Evolutionary conservation across 2,797 vertebrate species (phyloP), one percentile per base, ranked within the genome.

Genomic region (Geotrypetes seraphini): DNA sequence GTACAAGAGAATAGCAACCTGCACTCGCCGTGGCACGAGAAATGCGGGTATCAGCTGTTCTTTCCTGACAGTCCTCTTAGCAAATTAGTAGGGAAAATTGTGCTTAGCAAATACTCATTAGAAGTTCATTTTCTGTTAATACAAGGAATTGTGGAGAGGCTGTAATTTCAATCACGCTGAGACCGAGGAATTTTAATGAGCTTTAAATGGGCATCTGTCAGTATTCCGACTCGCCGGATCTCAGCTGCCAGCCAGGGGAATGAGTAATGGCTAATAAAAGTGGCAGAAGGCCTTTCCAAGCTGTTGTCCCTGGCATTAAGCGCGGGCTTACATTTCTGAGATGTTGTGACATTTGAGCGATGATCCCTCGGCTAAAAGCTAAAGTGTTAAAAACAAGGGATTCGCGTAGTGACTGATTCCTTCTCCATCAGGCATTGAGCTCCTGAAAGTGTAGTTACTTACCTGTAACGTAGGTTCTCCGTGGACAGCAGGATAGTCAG

Each of bases 131-230:
- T 75, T 51, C 60, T 60, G 69, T 73, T 71, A 73, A 73, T 71
- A 62, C 55, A 56, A 62, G 50, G 56, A 70, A 74, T 68, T 63
- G 63, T 57, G 57, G 52, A 50, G 46, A 53, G 60, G 39, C 60
- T 60, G 53, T 64, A 59, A 66, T 59, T 67, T 70, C 62, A 60
- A 63, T 69, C 62, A 75, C n/a, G 36, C 63, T 60, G 54, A 66
- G 60, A 55, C 62, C 47, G 53, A 56, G 50, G 60, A 67, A 74
- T 74, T 73, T 73, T 70, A 74, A 76, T 73, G 69, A 69, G 64
- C 55, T 78, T 66, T 66, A 78, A 78, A 74, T 74, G 70, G 71
- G 66, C 63, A 70, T 71, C 69, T 74, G 72, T 73, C 72, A 70
- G 53, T 60, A 51, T 58, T 38, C 60, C 51, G 65, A 73, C 57